Evolutionary conservation across 2,888 invertebrate species (phyloP), one percentile per base, ranked within the genome.

Genomic region (Polydrusus pterygomalis): DNA sequence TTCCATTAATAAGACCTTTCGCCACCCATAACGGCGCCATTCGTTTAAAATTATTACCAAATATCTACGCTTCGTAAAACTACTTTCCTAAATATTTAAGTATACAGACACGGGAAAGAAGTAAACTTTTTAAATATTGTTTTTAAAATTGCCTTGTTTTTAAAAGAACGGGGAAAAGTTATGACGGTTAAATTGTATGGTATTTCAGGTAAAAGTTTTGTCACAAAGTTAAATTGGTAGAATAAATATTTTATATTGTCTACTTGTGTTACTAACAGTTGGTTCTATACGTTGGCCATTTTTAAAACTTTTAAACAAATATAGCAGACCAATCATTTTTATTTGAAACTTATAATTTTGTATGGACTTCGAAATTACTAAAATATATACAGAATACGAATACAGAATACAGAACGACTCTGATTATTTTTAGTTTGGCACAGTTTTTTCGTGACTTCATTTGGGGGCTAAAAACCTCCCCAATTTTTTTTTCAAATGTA

Each of bases 121-220:
- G 43, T 40, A 43, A 20, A 20, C 63, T 15, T 45, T 30, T 63
- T 25, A 63, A 63, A 63, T 63, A 63, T 45, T 20, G 63, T 63
- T 63, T 63, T 63, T 20, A 63, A 63, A 63, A 63, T 63, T 40
- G 62, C 62, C 40, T 47, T 45, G 18, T 63, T 63, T 63, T 45
- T 25, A 47, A 20, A 63, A 13, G 45, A 15, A 43, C n/a, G n/a
- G 45, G 8, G 5, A 62, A 40, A 45, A 43, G 17, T 63, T 63
- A 63, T 30, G 20, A 17, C 45, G 1, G 20, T 20, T 63, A 34
- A 63, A 63, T 63, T 63, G 63, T 56, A 6, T 13, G 30, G n/a
- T 56, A 34, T 34, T 56, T 56, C 34, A 15, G 15, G 56, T 9
- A 56, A 56, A 34, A 56, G 34, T 34, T 56, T 8, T 30, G 25